phyloP scores from a whole-genome alignment of 2,113 vertebrate species.

The Oncorhynchus gorbuscha region DNA sequence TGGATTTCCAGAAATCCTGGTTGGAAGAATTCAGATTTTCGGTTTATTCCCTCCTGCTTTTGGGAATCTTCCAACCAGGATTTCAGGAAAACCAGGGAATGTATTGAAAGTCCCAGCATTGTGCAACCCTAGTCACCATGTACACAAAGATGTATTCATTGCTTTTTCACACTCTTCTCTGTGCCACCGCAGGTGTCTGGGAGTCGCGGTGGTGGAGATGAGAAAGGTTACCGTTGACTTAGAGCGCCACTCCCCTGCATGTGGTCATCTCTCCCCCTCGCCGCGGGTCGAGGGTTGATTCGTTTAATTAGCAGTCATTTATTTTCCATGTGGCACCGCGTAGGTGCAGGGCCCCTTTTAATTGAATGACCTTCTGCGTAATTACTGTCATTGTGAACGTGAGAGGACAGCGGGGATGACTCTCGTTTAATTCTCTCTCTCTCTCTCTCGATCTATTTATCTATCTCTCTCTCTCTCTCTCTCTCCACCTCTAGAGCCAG shows the following conservation, averaged over 20 bases:
- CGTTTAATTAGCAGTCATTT: slow-evolving; percentile 60
- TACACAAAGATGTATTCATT: slow-evolving; percentile 10
- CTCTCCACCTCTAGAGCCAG: not conserved
- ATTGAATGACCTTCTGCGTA: slow-evolving; percentile 64
- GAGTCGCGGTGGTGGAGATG: slow-evolving; percentile 6
- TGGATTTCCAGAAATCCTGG: no score
- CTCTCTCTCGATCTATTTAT: not conserved
- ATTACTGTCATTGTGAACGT: slow-evolving; percentile 61
- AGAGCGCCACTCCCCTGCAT: not conserved
- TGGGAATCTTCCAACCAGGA: no score
- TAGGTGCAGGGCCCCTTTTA: slow-evolving; percentile 58
- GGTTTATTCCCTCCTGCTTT: no score
- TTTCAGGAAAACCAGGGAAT: no score
- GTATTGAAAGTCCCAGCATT: no score
- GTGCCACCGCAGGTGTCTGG: not conserved
- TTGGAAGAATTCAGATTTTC: no score
- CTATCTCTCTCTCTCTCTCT: not conserved
- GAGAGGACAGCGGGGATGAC: slow-evolving; percentile 15
- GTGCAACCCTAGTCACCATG: no score
- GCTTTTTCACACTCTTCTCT: slow-evolving; percentile 1
- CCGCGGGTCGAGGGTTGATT: slow-evolving; percentile 53
- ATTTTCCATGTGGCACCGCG: slow-evolving; percentile 31
- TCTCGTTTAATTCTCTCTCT: slow-evolving; percentile 4
- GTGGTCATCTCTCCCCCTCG: slow-evolving; percentile 2
- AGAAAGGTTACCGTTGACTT: slow-evolving; percentile 23